Percentiles rank a stretch among this genome's conserved stretches.
phyloP scores from a whole-genome alignment of 1,140 invertebrate genomes.

The Phthorimaea operculella region DNA sequence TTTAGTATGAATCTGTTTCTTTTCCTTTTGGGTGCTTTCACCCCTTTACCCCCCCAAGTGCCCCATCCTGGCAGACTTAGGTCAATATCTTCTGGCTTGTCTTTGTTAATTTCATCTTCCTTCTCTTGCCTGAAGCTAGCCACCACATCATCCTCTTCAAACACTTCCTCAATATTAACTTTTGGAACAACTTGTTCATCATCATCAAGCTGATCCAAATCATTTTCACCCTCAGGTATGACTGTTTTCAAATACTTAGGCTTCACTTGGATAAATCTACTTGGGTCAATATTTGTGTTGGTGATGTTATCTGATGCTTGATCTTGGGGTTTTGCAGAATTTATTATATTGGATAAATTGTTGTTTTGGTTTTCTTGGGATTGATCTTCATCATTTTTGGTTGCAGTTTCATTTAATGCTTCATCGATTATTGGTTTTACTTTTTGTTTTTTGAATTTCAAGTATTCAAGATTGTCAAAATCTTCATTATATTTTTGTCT shows the following conservation, averaged over 20 bases:
- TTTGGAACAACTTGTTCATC: slow-evolving; percentile 71
- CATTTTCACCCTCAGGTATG: slow-evolving; percentile 67
- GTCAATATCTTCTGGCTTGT: slow-evolving; percentile 77
- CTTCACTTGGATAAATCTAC: slow-evolving; percentile 74
- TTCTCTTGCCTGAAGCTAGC: slow-evolving; percentile 89
- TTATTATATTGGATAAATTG: slow-evolving; percentile 15
- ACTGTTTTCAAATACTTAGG: slow-evolving; percentile 71
- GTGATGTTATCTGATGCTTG: background rate
- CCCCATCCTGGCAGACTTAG: slow-evolving; percentile 95
- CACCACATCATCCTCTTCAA: slow-evolving; percentile 94
- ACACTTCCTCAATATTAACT: slow-evolving; percentile 88
- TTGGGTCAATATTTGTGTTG: slow-evolving; percentile 74
- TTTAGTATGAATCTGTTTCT: slow-evolving; percentile 70
- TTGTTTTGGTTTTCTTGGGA: slow-evolving; percentile 7
- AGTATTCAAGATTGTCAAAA: slow-evolving; percentile 64
- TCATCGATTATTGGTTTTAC: slow-evolving; percentile 70
- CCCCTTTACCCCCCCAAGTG: slow-evolving; percentile 86
- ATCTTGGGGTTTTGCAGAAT: slow-evolving; percentile 8
- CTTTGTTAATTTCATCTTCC: slow-evolving; percentile 71
- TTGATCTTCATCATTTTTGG: slow-evolving; percentile 20
- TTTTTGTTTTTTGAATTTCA: slow-evolving; percentile 68
- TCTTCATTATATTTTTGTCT: slow-evolving; percentile 29
- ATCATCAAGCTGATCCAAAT: slow-evolving; percentile 72
- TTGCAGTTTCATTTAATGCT: slow-evolving; percentile 66
- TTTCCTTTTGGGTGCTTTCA: slow-evolving; percentile 70